These are phyloP conservation scores for Neomorphus geoffroyi DNA, from an alignment of 2,797 vertebrate species.

Conservation along the genomic window DNA sequence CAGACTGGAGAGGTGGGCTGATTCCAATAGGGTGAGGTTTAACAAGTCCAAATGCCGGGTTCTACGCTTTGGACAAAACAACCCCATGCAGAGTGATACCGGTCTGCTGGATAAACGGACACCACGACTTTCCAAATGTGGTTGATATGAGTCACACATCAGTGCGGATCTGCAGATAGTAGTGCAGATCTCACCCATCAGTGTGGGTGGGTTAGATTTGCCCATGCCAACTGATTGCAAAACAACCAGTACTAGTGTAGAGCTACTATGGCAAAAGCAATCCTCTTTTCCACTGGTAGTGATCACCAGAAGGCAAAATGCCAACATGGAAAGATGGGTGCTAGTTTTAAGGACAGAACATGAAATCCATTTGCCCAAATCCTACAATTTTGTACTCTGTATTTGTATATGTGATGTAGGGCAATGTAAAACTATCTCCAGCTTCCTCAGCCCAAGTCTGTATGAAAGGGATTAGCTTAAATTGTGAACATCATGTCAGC, in stretches of 20 bases:
- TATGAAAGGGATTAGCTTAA: background rate
- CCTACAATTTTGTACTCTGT: background rate
- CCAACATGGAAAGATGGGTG: background rate
- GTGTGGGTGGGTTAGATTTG: background rate
- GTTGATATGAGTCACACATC: background rate
- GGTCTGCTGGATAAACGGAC: background rate
- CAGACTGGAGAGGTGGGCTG: too few relatives aligned
- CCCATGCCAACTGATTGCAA: background rate
- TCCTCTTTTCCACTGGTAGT: background rate
- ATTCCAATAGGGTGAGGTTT: too few relatives aligned
- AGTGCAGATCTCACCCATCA: background rate
- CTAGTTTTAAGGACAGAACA: background rate
- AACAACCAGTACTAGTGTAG: background rate
- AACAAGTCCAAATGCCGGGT: too few relatives aligned
- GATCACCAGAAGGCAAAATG: background rate
- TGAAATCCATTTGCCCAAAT: background rate
- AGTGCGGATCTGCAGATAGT: background rate
- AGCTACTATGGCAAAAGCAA: background rate
- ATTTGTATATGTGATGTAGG: background rate
- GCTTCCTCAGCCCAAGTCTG: background rate
- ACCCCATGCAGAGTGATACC: too few relatives aligned
- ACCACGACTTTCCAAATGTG: background rate
- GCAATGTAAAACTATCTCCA: background rate
- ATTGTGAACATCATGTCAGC: background rate
- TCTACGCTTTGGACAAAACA: too few relatives aligned